Evolutionary conservation across 2,113 vertebrate genomes (phyloP).

Genomic region (Dascyllus trimaculatus): DNA sequence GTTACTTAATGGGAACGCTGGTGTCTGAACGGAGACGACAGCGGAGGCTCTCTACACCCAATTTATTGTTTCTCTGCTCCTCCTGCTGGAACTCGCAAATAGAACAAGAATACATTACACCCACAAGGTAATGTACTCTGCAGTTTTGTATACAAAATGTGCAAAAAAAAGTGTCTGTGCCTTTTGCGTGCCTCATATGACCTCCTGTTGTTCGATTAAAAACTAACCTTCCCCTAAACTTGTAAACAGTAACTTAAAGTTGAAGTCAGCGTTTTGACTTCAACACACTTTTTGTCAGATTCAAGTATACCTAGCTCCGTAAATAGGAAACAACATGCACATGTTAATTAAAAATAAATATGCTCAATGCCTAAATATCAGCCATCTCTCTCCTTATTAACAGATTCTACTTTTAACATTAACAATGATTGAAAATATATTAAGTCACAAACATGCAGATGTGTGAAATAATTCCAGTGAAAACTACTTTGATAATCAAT

Average conservation of each 20-base stretch:
- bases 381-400: no score
- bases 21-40: slow-evolving; percentile 51
- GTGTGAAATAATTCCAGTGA: no score
- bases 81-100: slow-evolving; percentile 30
- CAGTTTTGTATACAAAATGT: neutral
- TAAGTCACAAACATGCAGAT: no score
- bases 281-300: no score
- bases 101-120: slow-evolving; percentile 21
- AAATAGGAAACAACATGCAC: no score
- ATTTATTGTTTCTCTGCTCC: slow-evolving; percentile 48
- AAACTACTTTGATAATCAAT: no score
- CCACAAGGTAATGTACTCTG: neutral
- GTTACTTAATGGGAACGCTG: slow-evolving; percentile 63
- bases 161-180: neutral
- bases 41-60: slow-evolving; percentile 28
- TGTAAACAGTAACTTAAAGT: neutral
- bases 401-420: no score
- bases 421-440: no score
- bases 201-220: neutral
- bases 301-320: no score
- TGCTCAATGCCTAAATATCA: no score
- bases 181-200: neutral
- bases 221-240: neutral
- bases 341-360: no score
- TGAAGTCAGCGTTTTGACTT: no score